These are phyloP conservation scores for Drosophila conformis DNA, from an alignment of 2,888 invertebrate genomes.

Conservation along the genomic window DNA sequence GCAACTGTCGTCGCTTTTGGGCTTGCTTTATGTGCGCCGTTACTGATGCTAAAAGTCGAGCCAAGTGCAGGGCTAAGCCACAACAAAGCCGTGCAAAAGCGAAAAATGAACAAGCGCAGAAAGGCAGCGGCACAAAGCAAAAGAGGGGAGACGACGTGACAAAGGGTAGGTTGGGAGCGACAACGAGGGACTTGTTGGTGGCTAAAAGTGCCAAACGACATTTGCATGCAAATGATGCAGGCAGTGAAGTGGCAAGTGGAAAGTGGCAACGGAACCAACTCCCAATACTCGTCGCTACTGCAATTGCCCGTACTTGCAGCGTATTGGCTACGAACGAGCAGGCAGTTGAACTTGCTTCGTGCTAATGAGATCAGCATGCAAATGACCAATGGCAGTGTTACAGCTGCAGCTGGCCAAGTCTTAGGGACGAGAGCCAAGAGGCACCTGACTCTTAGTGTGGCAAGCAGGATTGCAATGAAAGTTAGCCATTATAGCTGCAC, in stretches of 20 bases:
- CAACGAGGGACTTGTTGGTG: conserved; percentile 39
- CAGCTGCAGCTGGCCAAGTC: conserved; percentile 23
- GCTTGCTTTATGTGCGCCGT: conserved; percentile 68
- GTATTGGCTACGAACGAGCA: conserved; percentile 34
- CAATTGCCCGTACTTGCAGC: conserved; percentile 48
- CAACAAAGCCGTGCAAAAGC: conserved; percentile 73
- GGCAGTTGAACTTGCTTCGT: conserved; percentile 73
- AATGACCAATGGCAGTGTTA: conserved; percentile 43
- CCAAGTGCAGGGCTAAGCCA: conserved; percentile 70
- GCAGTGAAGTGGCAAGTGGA: conserved; percentile 37
- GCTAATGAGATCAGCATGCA: conserved; percentile 80
- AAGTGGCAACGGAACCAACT: conserved; percentile 21
- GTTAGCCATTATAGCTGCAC: conserved; percentile 54
- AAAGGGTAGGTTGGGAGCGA: not conserved
- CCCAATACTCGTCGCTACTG: conserved; percentile 47
- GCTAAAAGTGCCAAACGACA: conserved; percentile 75
- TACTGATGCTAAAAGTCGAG: conserved; percentile 60
- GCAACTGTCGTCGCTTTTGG: conserved; percentile 66
- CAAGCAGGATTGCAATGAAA: conserved; percentile 73
- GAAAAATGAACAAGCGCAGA: conserved; percentile 62
- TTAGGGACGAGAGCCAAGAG: conserved; percentile 31
- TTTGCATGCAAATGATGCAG: conserved; percentile 78
- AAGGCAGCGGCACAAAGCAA: conserved; percentile 22
- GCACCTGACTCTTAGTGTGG: conserved; percentile 35
- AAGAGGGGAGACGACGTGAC: not conserved